These are phyloP conservation scores for Pristionchus mayeri DNA, from an alignment of 2,888 invertebrate species.

Conservation along the genomic window DNA sequence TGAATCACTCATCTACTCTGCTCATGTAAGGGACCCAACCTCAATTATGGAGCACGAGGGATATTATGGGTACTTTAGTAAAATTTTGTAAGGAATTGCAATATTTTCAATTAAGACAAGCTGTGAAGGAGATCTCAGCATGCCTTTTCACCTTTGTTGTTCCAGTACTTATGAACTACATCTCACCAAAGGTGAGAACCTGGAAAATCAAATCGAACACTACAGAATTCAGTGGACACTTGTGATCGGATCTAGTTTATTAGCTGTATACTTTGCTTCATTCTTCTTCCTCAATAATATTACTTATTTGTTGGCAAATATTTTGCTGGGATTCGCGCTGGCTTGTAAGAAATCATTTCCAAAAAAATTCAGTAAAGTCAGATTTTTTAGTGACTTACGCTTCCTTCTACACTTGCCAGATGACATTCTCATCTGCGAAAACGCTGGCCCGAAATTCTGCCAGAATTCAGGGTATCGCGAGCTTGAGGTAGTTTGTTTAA, in stretches of 20 bases:
- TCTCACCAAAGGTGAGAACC: background rate
- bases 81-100: no score
- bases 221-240: background rate
- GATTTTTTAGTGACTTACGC: background rate
- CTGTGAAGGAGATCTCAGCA: background rate
- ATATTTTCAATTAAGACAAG: background rate
- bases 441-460: background rate
- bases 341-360: background rate
- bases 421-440: background rate
- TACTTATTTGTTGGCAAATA: background rate
- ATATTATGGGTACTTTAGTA: background rate
- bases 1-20: background rate
- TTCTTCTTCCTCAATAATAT: constrained; percentile 19
- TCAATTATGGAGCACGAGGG: background rate
- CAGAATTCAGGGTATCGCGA: background rate
- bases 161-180: background rate
- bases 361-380: background rate
- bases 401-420: background rate
- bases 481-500: background rate
- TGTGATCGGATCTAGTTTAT: background rate
- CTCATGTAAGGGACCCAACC: background rate
- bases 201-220: background rate
- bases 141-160: background rate
- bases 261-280: background rate
- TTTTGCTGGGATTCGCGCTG: background rate